These are phyloP conservation scores for Heliconius melpomene DNA, from an alignment of 1,140 invertebrate genomes.

Conservation along the genomic window DNA sequence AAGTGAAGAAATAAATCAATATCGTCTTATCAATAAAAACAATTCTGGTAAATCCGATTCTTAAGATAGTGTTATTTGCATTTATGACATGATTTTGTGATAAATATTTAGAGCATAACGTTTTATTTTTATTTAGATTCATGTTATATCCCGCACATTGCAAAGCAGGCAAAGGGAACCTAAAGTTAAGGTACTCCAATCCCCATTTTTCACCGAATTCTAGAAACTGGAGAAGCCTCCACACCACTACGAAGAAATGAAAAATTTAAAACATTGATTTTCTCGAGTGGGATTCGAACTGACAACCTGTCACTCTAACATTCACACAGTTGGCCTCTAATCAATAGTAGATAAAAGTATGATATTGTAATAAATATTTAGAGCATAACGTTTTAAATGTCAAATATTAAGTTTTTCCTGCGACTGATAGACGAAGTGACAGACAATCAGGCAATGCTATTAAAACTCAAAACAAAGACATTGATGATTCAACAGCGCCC, in stretches of 20 bases:
- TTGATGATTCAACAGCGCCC: conserved; percentile 32
- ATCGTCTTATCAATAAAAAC: conserved; percentile 9
- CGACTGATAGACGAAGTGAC: background rate
- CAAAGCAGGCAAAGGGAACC: too few relatives aligned
- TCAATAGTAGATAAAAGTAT: too few relatives aligned
- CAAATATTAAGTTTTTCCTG: background rate
- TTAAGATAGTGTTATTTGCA: conserved; percentile 1
- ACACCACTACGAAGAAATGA: too few relatives aligned
- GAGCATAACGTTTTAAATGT: conserved; percentile 20
- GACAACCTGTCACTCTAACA: too few relatives aligned
- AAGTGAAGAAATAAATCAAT: background rate
- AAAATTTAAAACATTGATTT: too few relatives aligned
- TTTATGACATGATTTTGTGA: conserved; percentile 6
- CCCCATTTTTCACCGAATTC: too few relatives aligned
- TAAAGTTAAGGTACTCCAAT: too few relatives aligned
- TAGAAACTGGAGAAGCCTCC: too few relatives aligned
- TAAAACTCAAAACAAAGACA: conserved; percentile 27
- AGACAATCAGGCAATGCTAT: background rate
- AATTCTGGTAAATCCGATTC: conserved; percentile 16
- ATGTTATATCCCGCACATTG: background rate
- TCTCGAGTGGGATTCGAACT: too few relatives aligned
- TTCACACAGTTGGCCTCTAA: too few relatives aligned
- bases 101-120: conserved; percentile 21
- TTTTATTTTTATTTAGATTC: background rate
- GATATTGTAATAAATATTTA: conserved; percentile 20